Percentiles rank a stretch among this genome's conserved stretches.
phyloP scores from a whole-genome alignment of 2,797 vertebrate genomes.

The Gallinago stenura region DNA sequence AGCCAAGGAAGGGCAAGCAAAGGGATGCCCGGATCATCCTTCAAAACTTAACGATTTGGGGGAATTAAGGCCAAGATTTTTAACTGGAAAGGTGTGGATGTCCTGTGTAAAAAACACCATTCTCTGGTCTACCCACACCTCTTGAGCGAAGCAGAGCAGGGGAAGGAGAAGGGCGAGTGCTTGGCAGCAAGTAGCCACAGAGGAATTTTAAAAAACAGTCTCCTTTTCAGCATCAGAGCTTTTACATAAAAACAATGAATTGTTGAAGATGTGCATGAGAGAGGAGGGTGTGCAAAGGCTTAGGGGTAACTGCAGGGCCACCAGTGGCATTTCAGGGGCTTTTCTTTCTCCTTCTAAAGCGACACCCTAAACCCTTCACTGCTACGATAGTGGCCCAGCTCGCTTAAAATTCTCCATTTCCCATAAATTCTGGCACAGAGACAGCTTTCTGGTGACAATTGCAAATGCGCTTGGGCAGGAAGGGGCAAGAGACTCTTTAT shows the following conservation, averaged over 20 bases:
- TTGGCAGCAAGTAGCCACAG: constrained; percentile 58
- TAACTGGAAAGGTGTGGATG: neutral
- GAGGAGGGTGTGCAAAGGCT: neutral
- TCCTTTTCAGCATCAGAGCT: neutral
- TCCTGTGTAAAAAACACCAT: neutral
- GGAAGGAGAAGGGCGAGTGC: neutral
- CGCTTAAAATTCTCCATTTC: constrained; percentile 29
- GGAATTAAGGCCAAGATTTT: neutral
- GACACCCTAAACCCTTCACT: neutral
- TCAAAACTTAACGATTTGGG: neutral
- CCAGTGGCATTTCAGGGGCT: neutral
- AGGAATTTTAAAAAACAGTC: constrained; percentile 66
- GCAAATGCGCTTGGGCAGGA: neutral
- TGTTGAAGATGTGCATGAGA: neutral
- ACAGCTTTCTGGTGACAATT: neutral
- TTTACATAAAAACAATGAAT: constrained; percentile 21
- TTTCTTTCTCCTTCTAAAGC: constrained; percentile 1
- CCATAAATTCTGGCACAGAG: constrained; percentile 10
- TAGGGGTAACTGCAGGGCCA: neutral
- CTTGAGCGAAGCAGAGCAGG: neutral
- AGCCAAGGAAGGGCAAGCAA: neutral
- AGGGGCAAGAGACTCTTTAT: constrained; percentile 18
- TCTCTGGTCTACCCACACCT: neutral
- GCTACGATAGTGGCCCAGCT: neutral
- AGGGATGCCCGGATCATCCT: neutral